Conservation (phyloP, 2,888 invertebrate genomes). For the Oxyteleia sp. region DNA sequence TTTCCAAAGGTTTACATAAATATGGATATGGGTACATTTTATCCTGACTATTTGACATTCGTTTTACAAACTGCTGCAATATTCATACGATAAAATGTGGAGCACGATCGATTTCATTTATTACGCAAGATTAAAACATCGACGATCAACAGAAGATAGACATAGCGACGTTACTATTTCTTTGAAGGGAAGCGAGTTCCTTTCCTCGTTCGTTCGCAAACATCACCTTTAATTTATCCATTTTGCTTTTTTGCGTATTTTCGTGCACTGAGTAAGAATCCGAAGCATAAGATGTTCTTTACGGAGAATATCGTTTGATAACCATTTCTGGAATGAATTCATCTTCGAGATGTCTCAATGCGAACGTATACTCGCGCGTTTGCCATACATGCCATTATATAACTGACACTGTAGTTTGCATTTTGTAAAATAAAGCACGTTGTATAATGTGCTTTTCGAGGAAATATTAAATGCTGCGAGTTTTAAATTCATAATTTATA, state of each 20-base stretch:
- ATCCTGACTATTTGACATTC: conserved; percentile 2
- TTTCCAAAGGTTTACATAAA: conserved; percentile 9
- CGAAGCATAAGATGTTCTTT: conserved; percentile 2
- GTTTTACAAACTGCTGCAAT: conserved; percentile 19
- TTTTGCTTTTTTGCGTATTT: not conserved
- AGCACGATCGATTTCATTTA: conserved; percentile 31
- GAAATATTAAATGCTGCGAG: too few species aligned
- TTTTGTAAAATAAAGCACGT: too few species aligned
- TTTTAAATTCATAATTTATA: too few species aligned
- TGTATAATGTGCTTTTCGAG: too few species aligned
- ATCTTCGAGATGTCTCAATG: too few species aligned
- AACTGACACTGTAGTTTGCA: too few species aligned
- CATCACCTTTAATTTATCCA: conserved; percentile 16
- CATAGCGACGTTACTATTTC: not conserved
- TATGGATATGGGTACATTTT: conserved; percentile 2
- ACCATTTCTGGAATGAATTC: not conserved
- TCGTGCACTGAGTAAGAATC: conserved; percentile 2
- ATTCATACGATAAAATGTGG: conserved; percentile 14
- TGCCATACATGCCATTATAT: too few species aligned
- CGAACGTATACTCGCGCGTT: too few species aligned
- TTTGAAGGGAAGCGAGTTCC: not conserved
- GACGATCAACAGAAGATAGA: not conserved
- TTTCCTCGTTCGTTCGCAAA: not conserved
- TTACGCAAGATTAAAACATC: conserved; percentile 22
- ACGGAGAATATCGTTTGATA: conserved; percentile 10